phyloP scores from a whole-genome alignment of 1,140 invertebrate genomes.

The Neotoxoptera formosana region DNA sequence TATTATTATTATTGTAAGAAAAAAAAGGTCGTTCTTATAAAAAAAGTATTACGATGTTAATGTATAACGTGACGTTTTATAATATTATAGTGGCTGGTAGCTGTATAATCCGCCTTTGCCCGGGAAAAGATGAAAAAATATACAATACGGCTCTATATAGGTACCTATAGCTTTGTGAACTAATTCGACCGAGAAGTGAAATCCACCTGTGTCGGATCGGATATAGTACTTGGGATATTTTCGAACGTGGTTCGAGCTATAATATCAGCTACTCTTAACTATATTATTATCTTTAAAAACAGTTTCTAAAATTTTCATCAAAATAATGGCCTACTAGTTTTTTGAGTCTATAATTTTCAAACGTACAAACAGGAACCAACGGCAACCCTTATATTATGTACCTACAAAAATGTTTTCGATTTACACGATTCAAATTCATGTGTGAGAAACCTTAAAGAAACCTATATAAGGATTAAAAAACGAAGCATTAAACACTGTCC shows the following conservation, averaged over 20 bases:
- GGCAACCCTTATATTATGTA: background rate
- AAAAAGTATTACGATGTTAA: background rate
- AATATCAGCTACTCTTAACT: background rate
- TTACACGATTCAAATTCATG: background rate
- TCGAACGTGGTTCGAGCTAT: background rate
- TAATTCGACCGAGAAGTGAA: background rate
- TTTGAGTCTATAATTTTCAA: background rate
- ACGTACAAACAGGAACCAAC: background rate
- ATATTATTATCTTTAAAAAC: accelerated
- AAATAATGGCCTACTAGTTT: background rate
- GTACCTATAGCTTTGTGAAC: background rate
- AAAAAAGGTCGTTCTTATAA: background rate
- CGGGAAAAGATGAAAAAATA: no score
- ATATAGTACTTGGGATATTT: background rate
- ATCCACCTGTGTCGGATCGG: background rate
- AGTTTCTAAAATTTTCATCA: background rate
- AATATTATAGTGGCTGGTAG: background rate
- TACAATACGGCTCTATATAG: no score
- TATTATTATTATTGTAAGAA: background rate
- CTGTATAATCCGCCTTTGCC: background rate
- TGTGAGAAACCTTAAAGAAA: background rate
- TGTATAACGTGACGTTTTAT: background rate
- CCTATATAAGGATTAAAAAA: background rate
- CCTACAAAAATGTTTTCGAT: background rate
- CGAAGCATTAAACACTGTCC: background rate